Percentiles rank a stretch among this genome's conserved stretches.
These are phyloP conservation scores for Phyllotreta cruciferae DNA, from an alignment of 2,888 invertebrate species.

Conservation along the genomic window DNA sequence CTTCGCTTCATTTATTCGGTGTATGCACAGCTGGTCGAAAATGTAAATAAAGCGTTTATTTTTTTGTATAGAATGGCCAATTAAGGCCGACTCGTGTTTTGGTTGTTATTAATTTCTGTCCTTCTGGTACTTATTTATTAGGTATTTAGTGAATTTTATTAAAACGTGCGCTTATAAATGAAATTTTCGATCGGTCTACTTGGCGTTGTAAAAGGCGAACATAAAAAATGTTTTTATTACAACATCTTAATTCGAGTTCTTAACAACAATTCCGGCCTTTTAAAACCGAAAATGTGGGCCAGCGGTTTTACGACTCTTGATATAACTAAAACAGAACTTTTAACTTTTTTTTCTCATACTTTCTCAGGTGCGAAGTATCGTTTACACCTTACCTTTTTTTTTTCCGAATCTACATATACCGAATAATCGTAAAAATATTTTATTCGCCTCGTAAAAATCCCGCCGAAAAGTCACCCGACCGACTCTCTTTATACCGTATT, in stretches of 20 bases:
- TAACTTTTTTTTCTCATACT: constrained; percentile 1
- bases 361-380: constrained; percentile 24
- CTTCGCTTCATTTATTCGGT: no score
- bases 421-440: constrained; percentile 19
- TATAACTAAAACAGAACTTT: constrained; percentile 18
- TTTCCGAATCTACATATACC: constrained; percentile 25
- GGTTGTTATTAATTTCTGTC: no score
- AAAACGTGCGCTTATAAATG: no score
- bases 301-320: constrained; percentile 16
- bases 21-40: no score
- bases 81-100: no score
- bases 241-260: constrained; percentile 25
- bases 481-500: background rate
- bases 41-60: no score
- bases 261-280: constrained; percentile 2
- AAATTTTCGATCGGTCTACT: no score
- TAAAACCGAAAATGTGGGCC: constrained; percentile 21
- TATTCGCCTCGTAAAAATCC: constrained; percentile 21
- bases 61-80: no score
- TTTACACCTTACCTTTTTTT: constrained; percentile 17
- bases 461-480: constrained; percentile 13
- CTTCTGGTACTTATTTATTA: no score
- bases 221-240: constrained; percentile 13
- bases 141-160: no score
- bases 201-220: no score